Evolutionary conservation across 2,888 invertebrate species (phyloP), one percentile per base, ranked within the genome.

Genomic region (Bruchidius siliquastri): DNA sequence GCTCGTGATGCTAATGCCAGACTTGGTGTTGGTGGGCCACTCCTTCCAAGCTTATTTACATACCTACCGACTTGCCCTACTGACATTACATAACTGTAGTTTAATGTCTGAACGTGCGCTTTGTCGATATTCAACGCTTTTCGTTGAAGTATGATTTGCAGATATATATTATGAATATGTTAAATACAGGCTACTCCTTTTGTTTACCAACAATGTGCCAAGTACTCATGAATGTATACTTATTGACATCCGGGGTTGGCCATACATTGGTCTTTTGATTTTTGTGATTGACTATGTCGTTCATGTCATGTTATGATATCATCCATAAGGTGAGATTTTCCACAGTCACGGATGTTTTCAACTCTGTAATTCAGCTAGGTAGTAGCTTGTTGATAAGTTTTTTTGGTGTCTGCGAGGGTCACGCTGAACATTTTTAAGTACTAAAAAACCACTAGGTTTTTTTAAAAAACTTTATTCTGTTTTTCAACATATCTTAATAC

Each of bases 31-130:
- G 84, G 83, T 76, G 83, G 80, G 79, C 84, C 84, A 82, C 84
- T 82, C 84, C 85, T 84, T 79, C 75, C 73, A 72, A 69, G 69
- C 74, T 72, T 76, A 77, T 81, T 82, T 80, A 82, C 83, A 83
- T 83, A 82, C 83, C 83, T 84, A 80, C 80, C 79, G 80, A 82
- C 82, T 82, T 85, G 84, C 83, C 85, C 84, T 83, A 85, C 83
- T 84, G 83, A 85, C 84, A 84, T 85, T 84, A 84, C 82, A 82
- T 85, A 85, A 85, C 84, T 84, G 84, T 84, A 83, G 77, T 81
- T 79, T 49, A 49, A 49, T 49, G 49, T 49, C 18, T 49, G 49
- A 49, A 49, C 18, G 49, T 49, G 49, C 18, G 49, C 49, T 49
- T 13, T 49, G 8, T 49, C 49, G 8, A 18, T 49, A 30, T 30